Evolutionary conservation across 2,797 vertebrate genomes (phyloP).

Genomic region (Serranus cabrilla): DNA sequence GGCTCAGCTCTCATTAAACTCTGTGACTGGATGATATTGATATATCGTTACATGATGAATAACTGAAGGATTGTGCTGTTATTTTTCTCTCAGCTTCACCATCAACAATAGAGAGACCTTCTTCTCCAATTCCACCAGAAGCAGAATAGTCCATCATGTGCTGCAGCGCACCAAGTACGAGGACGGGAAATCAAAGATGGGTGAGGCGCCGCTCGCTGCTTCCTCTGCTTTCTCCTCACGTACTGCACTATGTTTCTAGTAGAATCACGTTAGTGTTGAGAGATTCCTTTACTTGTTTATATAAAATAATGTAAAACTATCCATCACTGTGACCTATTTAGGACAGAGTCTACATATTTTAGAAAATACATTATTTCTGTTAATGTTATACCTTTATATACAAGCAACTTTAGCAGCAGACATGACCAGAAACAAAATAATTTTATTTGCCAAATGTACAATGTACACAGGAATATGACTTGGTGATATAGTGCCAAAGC

Average conservation of each 20-base stretch:
- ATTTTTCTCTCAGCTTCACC: slow-evolving; percentile 89
- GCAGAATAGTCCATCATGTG: slow-evolving; percentile 97
- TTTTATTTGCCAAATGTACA: too few species aligned
- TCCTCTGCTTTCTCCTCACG: slow-evolving; percentile 7
- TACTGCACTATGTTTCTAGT: not conserved
- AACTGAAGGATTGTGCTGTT: slow-evolving; percentile 31
- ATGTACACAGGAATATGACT: too few species aligned
- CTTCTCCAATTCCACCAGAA: slow-evolving; percentile 98
- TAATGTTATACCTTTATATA: not conserved
- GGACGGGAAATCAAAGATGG: slow-evolving; percentile 98
- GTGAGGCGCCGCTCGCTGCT: slow-evolving; percentile 79
- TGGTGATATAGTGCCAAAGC: too few species aligned
- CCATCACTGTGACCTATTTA: slow-evolving; percentile 4
- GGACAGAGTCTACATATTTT: not conserved
- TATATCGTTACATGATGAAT: slow-evolving; percentile 19
- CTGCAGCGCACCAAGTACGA: slow-evolving; percentile 98
- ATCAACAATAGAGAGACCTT: slow-evolving; percentile 98
- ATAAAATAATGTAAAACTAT: not conserved
- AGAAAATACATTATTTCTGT: not conserved
- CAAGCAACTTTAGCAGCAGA: too few species aligned
- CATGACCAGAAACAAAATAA: too few species aligned
- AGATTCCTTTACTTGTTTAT: not conserved
- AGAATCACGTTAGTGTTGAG: not conserved
- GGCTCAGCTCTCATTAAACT: slow-evolving; percentile 12
- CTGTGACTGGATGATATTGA: slow-evolving; percentile 36